phyloP scores from a whole-genome alignment of 2,888 invertebrate species.

The Tetramorium bicarinatum region DNA sequence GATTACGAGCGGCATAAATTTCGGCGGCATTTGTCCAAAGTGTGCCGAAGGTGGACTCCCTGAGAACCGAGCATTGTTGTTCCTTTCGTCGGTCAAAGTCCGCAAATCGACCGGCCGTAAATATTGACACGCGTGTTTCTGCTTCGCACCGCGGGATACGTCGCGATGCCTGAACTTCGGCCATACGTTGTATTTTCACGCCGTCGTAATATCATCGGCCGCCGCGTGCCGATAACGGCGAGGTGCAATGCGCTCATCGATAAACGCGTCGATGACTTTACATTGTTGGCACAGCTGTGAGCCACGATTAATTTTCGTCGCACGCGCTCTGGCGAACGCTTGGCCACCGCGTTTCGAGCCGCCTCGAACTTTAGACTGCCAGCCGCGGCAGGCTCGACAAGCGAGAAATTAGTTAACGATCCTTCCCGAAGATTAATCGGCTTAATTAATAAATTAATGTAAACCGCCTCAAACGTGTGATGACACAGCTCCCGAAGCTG shows the following conservation, averaged over 20 bases:
- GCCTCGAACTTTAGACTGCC: not conserved
- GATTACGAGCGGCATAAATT: not conserved
- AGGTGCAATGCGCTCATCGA: conserved; percentile 17
- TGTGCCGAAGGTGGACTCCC: not conserved
- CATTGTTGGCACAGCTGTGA: not conserved
- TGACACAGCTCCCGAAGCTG: not conserved
- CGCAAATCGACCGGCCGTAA: not conserved
- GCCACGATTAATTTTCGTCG: conserved; percentile 12
- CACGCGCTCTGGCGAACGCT: not conserved
- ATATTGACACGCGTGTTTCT: not conserved
- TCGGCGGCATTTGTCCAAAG: not conserved
- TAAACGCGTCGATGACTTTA: conserved; percentile 4
- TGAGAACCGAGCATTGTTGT: not conserved
- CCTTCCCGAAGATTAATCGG: not conserved
- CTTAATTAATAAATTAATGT: not conserved
- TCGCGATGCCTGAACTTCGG: not conserved
- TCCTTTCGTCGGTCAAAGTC: not conserved
- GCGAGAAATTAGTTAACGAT: not conserved
- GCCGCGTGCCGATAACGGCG: not conserved
- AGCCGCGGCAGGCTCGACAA: not conserved
- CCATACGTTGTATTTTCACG: not conserved
- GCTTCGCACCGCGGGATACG: not conserved
- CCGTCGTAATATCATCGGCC: not conserved
- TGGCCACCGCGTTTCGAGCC: too few species aligned
- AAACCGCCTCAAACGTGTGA: not conserved